phyloP scores from a whole-genome alignment of 2,113 vertebrate species.

The Daubentonia madagascariensis region DNA sequence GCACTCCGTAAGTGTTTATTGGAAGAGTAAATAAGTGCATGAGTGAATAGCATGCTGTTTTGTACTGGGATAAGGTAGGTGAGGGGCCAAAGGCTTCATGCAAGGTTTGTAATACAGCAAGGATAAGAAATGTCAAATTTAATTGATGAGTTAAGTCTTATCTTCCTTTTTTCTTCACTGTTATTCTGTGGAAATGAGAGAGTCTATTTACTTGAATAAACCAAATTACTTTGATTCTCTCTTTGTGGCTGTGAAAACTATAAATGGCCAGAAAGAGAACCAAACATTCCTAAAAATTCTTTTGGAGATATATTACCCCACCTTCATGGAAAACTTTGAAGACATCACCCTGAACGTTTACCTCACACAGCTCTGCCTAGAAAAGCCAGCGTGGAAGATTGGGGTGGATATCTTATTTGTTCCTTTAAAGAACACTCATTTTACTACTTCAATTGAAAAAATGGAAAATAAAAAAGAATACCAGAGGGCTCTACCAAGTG shows the following conservation, averaged over 20 bases:
- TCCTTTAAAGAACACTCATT: conserved; percentile 12
- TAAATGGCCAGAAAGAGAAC: not conserved
- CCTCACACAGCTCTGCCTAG: not conserved
- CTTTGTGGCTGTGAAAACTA: not conserved
- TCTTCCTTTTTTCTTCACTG: not conserved
- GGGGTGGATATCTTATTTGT: not conserved
- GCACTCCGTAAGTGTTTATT: not conserved
- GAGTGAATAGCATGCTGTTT: not conserved
- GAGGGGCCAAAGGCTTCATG: not conserved
- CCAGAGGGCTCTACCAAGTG: conserved; percentile 9
- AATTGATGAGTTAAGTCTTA: not conserved
- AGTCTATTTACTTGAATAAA: conserved; percentile 6
- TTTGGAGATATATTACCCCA: not conserved
- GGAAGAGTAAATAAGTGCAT: not conserved
- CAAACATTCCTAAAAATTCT: not conserved
- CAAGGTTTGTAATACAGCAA: not conserved
- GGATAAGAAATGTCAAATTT: not conserved
- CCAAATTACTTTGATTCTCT: not conserved
- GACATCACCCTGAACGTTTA: not conserved
- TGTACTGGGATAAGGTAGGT: not conserved
- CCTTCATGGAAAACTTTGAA: not conserved
- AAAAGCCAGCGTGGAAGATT: conserved; percentile 8
- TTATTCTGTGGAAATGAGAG: not conserved
- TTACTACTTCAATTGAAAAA: conserved; percentile 24
- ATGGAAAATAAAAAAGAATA: conserved; percentile 12